These are phyloP conservation scores for Laterallus jamaicensis DNA, from an alignment of 2,113 vertebrate species.

Conservation along the genomic window DNA sequence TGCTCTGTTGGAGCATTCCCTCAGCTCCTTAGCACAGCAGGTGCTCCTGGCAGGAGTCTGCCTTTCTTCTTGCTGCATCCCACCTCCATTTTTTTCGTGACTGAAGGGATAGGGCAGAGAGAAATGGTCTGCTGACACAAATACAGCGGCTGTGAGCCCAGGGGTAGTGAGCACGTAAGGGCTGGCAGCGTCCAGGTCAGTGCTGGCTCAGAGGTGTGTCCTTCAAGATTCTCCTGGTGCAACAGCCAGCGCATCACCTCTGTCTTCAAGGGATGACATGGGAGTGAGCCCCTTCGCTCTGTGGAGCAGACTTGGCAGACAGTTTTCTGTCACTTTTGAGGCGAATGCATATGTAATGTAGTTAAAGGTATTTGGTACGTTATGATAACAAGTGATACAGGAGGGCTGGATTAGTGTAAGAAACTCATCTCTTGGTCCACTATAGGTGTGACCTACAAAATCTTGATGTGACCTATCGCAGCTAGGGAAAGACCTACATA, in stretches of 20 bases:
- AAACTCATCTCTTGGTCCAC: neutral
- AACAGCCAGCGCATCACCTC: neutral
- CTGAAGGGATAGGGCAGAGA: neutral
- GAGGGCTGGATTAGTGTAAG: neutral
- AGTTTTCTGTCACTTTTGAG: neutral
- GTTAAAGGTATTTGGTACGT: neutral
- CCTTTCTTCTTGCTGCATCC: neutral
- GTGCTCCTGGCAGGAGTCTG: neutral
- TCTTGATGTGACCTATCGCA: neutral
- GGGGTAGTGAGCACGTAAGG: neutral
- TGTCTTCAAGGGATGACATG: neutral
- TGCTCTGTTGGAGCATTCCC: neutral
- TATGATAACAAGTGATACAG: neutral
- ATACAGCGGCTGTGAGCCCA: neutral
- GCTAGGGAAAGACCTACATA: neutral
- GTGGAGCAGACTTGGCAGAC: neutral
- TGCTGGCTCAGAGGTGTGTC: neutral
- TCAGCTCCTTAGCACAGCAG: conserved; percentile 13
- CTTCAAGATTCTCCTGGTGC: neutral
- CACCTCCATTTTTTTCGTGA: neutral
- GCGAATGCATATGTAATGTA: neutral
- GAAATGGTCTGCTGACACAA: neutral
- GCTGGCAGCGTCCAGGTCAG: neutral
- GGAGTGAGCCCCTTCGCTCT: neutral
- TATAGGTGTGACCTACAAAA: neutral